A percentile compares a stretch with the other conserved stretches of the same genome.
Conservation (phyloP, 1,140 invertebrate species). For the Trichonephila clavata region DNA sequence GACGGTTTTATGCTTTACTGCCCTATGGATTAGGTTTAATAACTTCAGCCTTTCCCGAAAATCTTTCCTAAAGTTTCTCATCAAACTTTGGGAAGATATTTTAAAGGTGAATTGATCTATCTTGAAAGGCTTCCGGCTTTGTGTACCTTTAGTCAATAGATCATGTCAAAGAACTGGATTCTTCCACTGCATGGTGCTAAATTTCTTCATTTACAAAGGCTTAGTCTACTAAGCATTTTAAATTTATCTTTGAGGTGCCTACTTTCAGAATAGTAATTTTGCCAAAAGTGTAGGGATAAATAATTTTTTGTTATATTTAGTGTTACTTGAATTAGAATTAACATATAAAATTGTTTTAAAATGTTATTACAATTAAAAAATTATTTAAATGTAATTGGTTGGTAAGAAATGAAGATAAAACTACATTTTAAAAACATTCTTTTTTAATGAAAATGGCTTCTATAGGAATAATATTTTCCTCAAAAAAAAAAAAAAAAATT, state of each 20-base stretch:
- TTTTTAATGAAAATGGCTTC: too few relatives aligned
- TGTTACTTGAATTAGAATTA: too few relatives aligned
- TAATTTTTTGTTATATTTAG: too few relatives aligned
- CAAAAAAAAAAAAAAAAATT: too few relatives aligned
- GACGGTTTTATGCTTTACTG: not conserved
- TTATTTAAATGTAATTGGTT: too few relatives aligned
- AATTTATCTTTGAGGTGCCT: not conserved
- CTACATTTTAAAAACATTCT: too few relatives aligned
- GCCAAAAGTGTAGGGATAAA: too few relatives aligned
- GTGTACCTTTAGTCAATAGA: not conserved
- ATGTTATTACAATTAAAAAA: too few relatives aligned
- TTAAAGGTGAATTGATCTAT: conserved; percentile 21
- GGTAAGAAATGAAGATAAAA: too few relatives aligned
- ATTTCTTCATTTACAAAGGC: not conserved
- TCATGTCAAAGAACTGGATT: not conserved
- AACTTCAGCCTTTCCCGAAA: conserved; percentile 2
- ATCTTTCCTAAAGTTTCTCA: conserved; percentile 23
- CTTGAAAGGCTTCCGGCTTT: not conserved
- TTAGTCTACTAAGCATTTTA: not conserved
- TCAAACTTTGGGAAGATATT: conserved; percentile 1
- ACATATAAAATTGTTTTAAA: too few relatives aligned
- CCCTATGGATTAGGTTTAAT: conserved; percentile 12
- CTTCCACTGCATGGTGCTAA: not conserved
- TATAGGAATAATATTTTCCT: too few relatives aligned
- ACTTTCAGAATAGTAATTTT: too few relatives aligned